phyloP scores from a whole-genome alignment of 2,888 invertebrate genomes.

The Dynastes hyllus region DNA sequence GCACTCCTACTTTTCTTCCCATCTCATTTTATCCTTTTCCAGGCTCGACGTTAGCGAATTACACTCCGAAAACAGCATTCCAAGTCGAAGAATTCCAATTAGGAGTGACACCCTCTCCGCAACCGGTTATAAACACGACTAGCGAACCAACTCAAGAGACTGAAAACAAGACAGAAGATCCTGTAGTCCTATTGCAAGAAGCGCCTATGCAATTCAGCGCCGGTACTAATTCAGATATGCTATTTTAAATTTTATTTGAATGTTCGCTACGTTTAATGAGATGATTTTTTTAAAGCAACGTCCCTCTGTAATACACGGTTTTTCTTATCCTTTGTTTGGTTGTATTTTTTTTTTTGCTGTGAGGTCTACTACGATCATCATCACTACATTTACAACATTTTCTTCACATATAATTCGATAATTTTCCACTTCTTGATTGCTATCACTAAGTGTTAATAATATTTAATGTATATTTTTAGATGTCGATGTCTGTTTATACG shows the following conservation, averaged over 20 bases:
- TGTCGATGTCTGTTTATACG: not conserved
- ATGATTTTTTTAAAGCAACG: no score
- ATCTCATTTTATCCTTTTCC: slow-evolving; percentile 67
- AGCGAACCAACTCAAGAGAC: slow-evolving; percentile 50
- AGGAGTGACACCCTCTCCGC: slow-evolving; percentile 78
- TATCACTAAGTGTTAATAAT: not conserved
- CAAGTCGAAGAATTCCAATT: slow-evolving; percentile 82
- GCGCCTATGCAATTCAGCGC: slow-evolving; percentile 67
- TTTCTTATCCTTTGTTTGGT: not conserved
- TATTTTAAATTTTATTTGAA: slow-evolving; percentile 62
- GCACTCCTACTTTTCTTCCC: slow-evolving; percentile 41
- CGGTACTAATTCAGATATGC: slow-evolving; percentile 69
- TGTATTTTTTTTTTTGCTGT: not conserved
- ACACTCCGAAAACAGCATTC: slow-evolving; percentile 86
- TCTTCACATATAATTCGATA: not conserved
- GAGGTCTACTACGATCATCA: not conserved
- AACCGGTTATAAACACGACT: slow-evolving; percentile 55
- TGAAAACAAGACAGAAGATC: slow-evolving; percentile 33
- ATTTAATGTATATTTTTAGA: slow-evolving; percentile 33
- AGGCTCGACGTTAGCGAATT: slow-evolving; percentile 80
- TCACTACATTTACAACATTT: not conserved
- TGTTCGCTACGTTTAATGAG: not conserved
- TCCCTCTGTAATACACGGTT: no score
- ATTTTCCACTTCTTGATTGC: not conserved
- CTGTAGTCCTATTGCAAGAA: slow-evolving; percentile 61